Conservation (phyloP, 2,797 vertebrate species). For the Pelochelys cantorii region DNA sequence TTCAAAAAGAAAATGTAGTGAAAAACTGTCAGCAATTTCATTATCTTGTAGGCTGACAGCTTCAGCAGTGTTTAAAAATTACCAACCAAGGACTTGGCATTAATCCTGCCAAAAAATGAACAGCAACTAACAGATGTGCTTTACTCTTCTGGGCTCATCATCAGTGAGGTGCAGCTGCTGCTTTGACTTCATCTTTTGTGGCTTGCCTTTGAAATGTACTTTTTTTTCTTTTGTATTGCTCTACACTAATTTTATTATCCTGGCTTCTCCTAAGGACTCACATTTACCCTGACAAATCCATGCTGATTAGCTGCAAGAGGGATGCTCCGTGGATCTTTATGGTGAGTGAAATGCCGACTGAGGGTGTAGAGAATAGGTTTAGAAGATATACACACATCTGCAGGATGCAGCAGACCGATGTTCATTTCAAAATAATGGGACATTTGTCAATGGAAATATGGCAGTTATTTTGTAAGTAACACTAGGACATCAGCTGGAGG, state of each 20-base stretch:
- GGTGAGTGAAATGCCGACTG: not conserved
- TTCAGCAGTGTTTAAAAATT: slow-evolving; percentile 62
- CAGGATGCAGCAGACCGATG: not conserved
- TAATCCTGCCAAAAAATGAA: slow-evolving; percentile 51
- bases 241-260: slow-evolving; percentile 18
- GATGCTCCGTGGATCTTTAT: not conserved
- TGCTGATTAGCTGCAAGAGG: slow-evolving; percentile 1
- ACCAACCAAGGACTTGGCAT: slow-evolving; percentile 21
- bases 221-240: slow-evolving; percentile 3
- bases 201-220: slow-evolving; percentile 55
- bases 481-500: slow-evolving; percentile 20
- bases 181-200: slow-evolving; percentile 50
- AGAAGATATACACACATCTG: not conserved
- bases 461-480: slow-evolving; percentile 20
- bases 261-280: slow-evolving; percentile 11
- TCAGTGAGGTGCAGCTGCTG: slow-evolving; percentile 52
- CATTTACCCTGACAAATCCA: slow-evolving; percentile 10
- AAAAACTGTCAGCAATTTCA: slow-evolving; percentile 46
- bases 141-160: slow-evolving; percentile 43
- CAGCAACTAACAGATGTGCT: slow-evolving; percentile 64
- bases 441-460: slow-evolving; percentile 19
- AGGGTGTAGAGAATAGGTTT: not conserved
- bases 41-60: slow-evolving; percentile 56
- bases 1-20: not conserved
- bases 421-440: slow-evolving; percentile 33